phyloP scores from a whole-genome alignment of 2,797 vertebrate genomes.

The Thamnophis elegans region DNA sequence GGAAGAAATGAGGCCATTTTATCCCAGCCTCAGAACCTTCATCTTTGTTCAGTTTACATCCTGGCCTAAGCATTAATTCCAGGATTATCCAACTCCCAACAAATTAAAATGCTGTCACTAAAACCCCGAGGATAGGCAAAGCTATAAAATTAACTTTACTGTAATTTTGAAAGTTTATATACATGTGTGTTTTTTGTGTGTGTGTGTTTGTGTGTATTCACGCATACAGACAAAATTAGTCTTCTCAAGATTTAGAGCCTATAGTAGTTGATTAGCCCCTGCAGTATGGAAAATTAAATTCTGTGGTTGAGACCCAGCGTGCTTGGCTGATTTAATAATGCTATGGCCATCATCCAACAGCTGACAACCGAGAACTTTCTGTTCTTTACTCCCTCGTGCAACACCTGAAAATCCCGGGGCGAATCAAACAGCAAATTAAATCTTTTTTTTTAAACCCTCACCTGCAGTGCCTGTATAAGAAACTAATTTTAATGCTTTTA shows the following conservation, averaged over 20 bases:
- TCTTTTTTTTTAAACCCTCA: slow-evolving; percentile 73
- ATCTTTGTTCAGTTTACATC: slow-evolving; percentile 73
- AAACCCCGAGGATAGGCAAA: slow-evolving; percentile 76
- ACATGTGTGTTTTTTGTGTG: neutral
- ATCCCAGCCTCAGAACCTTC: slow-evolving; percentile 47
- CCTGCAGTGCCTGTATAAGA: slow-evolving; percentile 79
- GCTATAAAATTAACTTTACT: slow-evolving; percentile 74
- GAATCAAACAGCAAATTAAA: slow-evolving; percentile 83
- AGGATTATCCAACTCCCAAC: slow-evolving; percentile 75
- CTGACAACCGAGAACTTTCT: slow-evolving; percentile 79
- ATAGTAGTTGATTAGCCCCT: slow-evolving; percentile 77
- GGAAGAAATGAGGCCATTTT: slow-evolving; percentile 32
- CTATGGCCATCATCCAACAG: slow-evolving; percentile 88
- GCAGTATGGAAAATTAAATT: slow-evolving; percentile 80
- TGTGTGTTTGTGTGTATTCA: slow-evolving; percentile 3
- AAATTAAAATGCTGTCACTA: slow-evolving; percentile 71
- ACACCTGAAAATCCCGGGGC: slow-evolving; percentile 88
- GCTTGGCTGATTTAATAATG: slow-evolving; percentile 94
- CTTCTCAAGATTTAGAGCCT: slow-evolving; percentile 72
- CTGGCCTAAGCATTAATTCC: slow-evolving; percentile 66
- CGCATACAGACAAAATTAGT: slow-evolving; percentile 67
- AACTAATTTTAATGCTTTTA: slow-evolving; percentile 90
- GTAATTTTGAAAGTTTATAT: slow-evolving; percentile 54
- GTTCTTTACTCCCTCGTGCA: slow-evolving; percentile 82
- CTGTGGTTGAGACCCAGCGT: slow-evolving; percentile 83